Percentiles rank a stretch among this genome's conserved stretches.
Conservation (phyloP, 2,113 vertebrate genomes). For the Vidua macroura region DNA sequence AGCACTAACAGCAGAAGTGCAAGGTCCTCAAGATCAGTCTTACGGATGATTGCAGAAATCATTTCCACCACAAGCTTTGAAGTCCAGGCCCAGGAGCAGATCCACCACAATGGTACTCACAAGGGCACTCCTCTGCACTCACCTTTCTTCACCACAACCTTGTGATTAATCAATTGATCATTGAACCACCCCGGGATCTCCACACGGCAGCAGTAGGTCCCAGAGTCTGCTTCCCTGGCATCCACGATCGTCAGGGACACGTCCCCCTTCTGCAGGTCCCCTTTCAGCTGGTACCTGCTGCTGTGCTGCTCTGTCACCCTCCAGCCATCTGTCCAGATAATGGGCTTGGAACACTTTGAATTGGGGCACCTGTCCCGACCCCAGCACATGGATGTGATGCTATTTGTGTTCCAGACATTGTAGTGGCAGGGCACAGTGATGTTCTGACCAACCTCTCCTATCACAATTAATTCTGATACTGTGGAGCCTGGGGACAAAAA, state of each 20-base stretch:
- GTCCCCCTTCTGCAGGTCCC: conserved; percentile 12
- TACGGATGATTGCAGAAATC: neutral
- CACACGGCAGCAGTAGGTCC: conserved; percentile 82
- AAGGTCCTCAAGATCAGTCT: neutral
- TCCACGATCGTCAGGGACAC: conserved; percentile 78
- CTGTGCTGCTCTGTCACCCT: neutral
- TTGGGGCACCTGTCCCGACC: conserved; percentile 56
- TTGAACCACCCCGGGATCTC: conserved; percentile 77
- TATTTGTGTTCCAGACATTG: fast-evolving
- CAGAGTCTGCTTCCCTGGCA: conserved; percentile 56
- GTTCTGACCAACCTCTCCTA: conserved; percentile 62
- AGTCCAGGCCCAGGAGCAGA: neutral
- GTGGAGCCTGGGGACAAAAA: neutral
- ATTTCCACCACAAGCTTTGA: neutral
- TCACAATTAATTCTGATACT: neutral
- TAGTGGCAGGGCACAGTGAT: conserved; percentile 77
- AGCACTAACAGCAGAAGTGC: neutral
- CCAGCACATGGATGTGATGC: conserved; percentile 73
- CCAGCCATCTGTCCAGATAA: conserved; percentile 67
- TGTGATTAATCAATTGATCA: conserved; percentile 18
- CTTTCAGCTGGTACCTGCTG: conserved; percentile 67
- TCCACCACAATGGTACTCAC: neutral
- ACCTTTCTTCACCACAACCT: conserved; percentile 61
- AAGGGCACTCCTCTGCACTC: neutral
- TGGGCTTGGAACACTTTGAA: conserved; percentile 35